A percentile compares a stretch with the other conserved stretches of the same genome.
These are phyloP conservation scores for Cantharis rufa DNA, from an alignment of 2,888 invertebrate species.

Conservation along the genomic window DNA sequence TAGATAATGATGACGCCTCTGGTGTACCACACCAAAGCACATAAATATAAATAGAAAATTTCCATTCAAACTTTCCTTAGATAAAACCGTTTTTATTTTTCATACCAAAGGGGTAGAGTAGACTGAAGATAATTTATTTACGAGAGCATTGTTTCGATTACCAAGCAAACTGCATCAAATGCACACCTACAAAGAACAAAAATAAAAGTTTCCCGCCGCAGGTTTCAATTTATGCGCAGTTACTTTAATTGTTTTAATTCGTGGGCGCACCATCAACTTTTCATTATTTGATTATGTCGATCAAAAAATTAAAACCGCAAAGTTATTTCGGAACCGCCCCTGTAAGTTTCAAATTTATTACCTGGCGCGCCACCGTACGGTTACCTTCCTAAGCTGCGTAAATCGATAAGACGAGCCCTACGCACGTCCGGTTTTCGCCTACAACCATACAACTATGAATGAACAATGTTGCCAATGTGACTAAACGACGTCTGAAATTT, in stretches of 20 bases:
- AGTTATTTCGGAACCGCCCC: background rate
- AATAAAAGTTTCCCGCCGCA: background rate
- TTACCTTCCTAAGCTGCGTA: background rate
- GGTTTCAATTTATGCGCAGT: background rate
- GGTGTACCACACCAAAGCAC: constrained; percentile 38
- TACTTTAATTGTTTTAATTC: background rate
- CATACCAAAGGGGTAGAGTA: background rate
- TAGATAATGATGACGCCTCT: constrained; percentile 51
- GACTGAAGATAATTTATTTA: background rate
- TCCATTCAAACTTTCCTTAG: constrained; percentile 14
- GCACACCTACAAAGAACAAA: background rate
- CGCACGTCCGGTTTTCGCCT: background rate
- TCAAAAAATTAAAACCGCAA: background rate
- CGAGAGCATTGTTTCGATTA: background rate
- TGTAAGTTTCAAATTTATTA: background rate
- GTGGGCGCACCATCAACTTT: background rate
- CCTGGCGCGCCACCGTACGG: background rate
- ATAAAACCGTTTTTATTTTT: background rate
- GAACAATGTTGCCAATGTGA: constrained; percentile 19
- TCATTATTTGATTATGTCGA: background rate
- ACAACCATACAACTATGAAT: background rate
- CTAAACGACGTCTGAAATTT: constrained; percentile 5
- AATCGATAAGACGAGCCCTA: background rate
- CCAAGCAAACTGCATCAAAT: background rate
- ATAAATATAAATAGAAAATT: constrained; percentile 38